Base-by-base conservation (phyloP, 2,797 vertebrate genomes). In the Notolabrus celidotus region DNA sequence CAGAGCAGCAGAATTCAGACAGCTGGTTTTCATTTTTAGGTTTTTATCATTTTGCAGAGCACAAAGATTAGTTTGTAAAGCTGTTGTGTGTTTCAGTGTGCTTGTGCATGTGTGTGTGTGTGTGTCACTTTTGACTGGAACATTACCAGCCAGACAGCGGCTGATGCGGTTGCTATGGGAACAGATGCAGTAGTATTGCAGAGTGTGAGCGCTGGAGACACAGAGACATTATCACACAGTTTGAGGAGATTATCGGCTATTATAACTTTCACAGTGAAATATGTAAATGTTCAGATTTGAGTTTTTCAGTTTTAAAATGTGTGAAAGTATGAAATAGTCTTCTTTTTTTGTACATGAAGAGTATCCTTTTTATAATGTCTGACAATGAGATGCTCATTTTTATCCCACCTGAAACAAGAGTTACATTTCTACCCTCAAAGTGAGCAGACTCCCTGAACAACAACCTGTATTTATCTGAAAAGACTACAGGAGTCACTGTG, bases 81-180 rank as follows among this genome's bases (percentile, higher is more conserved):
- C 34, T 4, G 34, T 42, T 19, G 45, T 22, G 27, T 29, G 12
- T 42, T 14, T 39, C 14, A 0, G 2, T 8, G 10, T 46, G 38
- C n/a, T n/a, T n/a, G n/a, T n/a, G n/a, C n/a, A n/a, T n/a, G n/a
- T 50, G 12, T 59, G 47, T 51, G 14, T 49, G 33, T 59, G 25
- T 19, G 43, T 19, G 17, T 77, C 68, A 55, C 50, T 59, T 69
- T 74, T 75, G 65, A 74, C 57, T 71, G 65, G 67, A 77, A 71
- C 68, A 63, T 83, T 68, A 74, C 42, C 55, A 66, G 55, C 63
- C 74, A 54, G 61, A 79, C 56, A 39, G 63, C 11, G 27, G 74
- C 70, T 67, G 84, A 69, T 77, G 54, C 22, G 42, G 89, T 91
- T 86, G 82, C 86, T 52, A 80, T 86, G 80, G 89, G 34, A 88